Percentiles rank a stretch among this genome's conserved stretches.
Evolutionary conservation across 1,140 invertebrate species (phyloP).

Genomic region (Octopus bimaculoides): DNA sequence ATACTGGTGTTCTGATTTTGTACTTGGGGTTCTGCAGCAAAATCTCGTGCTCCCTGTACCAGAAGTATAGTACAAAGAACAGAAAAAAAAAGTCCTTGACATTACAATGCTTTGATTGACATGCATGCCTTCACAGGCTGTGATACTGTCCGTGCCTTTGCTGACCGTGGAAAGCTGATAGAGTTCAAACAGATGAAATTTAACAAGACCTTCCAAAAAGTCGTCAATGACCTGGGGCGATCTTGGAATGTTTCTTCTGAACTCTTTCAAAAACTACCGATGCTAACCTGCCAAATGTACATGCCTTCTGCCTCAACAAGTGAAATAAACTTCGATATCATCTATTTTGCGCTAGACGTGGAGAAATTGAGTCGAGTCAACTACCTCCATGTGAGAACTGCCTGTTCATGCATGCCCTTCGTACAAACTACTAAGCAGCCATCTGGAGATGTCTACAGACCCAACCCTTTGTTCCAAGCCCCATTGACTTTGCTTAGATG

Average conservation of each 20-base stretch:
- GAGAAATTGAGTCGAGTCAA: not conserved
- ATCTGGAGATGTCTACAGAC: not conserved
- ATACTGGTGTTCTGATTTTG: not conserved
- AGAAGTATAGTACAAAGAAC: not conserved
- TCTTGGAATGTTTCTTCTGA: not conserved
- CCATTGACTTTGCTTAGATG: not conserved
- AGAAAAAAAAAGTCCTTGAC: not conserved
- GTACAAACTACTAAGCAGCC: not conserved
- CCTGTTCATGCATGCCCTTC: not conserved
- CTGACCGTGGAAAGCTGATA: not conserved
- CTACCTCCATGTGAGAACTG: not conserved
- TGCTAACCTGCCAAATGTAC: not conserved
- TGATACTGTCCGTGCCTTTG: not conserved
- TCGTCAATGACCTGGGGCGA: not conserved
- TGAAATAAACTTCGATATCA: not conserved
- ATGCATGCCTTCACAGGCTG: not conserved
- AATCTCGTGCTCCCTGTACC: not conserved
- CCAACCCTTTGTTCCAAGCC: not conserved
- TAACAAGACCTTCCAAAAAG: not conserved
- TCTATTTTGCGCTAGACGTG: not conserved
- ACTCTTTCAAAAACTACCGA: not conserved
- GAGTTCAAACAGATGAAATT: not conserved
- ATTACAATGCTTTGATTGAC: not conserved
- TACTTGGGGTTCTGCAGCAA: not conserved
- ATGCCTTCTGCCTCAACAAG: not conserved